Conservation (phyloP, 2,113 vertebrate genomes). For the Chionomys nivalis region DNA sequence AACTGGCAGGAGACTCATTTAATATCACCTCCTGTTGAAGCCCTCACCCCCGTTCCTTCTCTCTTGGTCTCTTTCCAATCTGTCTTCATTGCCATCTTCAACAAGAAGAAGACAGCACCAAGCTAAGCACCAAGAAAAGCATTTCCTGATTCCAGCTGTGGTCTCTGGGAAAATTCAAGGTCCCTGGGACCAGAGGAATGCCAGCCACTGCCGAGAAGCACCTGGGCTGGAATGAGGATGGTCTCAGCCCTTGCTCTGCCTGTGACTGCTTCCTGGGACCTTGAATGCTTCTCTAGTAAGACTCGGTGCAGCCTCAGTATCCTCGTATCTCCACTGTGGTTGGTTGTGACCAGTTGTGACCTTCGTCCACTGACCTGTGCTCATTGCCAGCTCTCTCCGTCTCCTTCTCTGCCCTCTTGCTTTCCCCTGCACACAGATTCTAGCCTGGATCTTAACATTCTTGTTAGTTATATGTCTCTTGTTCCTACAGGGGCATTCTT, state of each 20-base stretch:
- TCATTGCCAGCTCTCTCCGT: background rate
- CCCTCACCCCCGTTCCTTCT: background rate
- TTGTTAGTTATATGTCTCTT: background rate
- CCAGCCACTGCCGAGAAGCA: background rate
- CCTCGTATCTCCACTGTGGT: background rate
- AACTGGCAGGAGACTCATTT: background rate
- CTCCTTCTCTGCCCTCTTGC: background rate
- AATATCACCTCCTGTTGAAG: background rate
- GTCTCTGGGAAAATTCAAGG: rapidly evolving
- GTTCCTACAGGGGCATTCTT: background rate
- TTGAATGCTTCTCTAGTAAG: background rate
- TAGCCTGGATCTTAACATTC: background rate
- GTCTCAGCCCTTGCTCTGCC: background rate
- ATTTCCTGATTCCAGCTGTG: background rate
- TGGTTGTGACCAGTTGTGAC: background rate
- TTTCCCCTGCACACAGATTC: background rate
- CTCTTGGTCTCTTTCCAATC: background rate
- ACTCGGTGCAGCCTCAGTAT: background rate
- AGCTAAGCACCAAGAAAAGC: background rate
- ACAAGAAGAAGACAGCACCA: background rate
- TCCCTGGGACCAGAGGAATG: background rate
- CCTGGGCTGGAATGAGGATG: background rate
- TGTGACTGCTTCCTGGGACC: background rate
- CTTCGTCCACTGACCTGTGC: background rate
- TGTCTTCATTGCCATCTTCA: background rate